Evolutionary conservation across 2,113 vertebrate genomes (phyloP).

Genomic region (Mesitornis unicolor): DNA sequence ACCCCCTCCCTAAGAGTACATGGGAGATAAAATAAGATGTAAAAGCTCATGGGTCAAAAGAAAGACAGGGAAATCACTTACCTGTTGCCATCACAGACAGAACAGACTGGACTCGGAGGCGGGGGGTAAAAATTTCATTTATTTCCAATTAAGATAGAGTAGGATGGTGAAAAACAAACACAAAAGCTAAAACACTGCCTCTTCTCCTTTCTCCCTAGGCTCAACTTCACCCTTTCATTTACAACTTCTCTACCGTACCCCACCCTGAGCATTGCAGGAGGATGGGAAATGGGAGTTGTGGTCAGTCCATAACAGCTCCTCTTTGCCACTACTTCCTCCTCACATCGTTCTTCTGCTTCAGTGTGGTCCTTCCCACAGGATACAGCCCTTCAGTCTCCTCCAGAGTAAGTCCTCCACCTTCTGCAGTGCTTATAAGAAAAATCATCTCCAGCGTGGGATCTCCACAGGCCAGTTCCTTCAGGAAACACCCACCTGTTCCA

Average conservation of each 20-base stretch:
- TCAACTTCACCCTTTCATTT: not conserved
- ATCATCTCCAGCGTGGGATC: not conserved
- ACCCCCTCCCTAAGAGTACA: not conserved
- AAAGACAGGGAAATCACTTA: too few species aligned
- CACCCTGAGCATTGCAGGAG: accelerated
- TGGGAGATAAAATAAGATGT: not conserved
- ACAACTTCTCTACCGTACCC: not conserved
- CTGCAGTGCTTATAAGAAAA: not conserved
- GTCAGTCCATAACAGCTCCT: not conserved
- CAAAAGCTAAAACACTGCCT: not conserved
- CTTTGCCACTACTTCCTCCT: not conserved
- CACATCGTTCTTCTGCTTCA: not conserved
- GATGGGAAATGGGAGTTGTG: too few species aligned
- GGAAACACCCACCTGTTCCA: not conserved
- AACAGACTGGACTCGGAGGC: too few species aligned
- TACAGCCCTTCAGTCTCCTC: not conserved
- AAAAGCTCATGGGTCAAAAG: too few species aligned
- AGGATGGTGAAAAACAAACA: not conserved
- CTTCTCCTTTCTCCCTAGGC: not conserved
- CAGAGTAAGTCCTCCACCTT: not conserved
- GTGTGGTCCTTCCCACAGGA: accelerated
- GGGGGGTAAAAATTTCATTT: not conserved
- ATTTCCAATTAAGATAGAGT: not conserved
- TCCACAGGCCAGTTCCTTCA: not conserved
- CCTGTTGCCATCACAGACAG: too few species aligned